Percentiles rank a stretch among this genome's conserved stretches.
phyloP scores from a whole-genome alignment of 2,113 vertebrate genomes.

The Mustelus asterias region DNA sequence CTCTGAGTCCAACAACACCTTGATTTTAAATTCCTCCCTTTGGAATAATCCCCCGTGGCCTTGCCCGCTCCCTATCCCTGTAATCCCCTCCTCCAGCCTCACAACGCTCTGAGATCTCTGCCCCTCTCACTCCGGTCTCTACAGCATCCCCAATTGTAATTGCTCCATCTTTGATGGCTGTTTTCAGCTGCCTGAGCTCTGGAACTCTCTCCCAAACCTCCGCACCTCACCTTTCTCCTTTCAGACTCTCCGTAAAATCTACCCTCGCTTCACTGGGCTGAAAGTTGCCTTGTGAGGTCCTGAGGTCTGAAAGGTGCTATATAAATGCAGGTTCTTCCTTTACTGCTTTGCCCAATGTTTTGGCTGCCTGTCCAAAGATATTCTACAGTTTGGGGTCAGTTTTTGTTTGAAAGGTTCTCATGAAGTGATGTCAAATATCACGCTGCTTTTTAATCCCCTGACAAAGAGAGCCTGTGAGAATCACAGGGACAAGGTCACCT shows the following conservation, averaged over 20 bases:
- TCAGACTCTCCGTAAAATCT: not conserved
- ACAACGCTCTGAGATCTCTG: not conserved
- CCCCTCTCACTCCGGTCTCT: not conserved
- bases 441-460: too few species aligned
- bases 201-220: not conserved
- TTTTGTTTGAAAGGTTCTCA: too few species aligned
- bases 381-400: too few species aligned
- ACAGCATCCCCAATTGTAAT: not conserved
- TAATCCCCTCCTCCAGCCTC: not conserved
- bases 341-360: too few species aligned
- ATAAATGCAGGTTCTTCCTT: too few species aligned
- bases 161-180: not conserved
- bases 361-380: too few species aligned
- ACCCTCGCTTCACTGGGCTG: not conserved
- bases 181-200: not conserved
- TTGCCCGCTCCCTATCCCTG: not conserved
- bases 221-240: not conserved
- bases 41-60: not conserved
- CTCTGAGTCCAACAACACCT: not conserved
- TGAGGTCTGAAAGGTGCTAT: too few species aligned
- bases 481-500: too few species aligned
- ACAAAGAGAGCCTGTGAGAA: too few species aligned
- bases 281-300: too few species aligned
- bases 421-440: too few species aligned
- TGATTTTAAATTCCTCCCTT: not conserved